Conservation (phyloP, 2,113 vertebrate genomes). For the Setophaga petechia region DNA sequence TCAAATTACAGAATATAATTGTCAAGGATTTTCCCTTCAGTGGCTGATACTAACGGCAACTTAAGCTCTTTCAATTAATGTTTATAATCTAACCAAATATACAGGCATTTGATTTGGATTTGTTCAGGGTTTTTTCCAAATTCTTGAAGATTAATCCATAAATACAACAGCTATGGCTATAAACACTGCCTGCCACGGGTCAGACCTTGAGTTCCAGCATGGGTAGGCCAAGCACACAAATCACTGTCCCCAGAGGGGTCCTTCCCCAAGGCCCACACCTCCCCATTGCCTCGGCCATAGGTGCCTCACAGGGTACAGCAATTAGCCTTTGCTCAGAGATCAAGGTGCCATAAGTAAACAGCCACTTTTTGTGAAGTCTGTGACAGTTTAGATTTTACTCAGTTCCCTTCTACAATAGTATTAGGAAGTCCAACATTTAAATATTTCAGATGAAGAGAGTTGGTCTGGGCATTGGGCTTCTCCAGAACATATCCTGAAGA, state of each 20-base stretch:
- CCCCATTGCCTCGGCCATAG: rapidly evolving
- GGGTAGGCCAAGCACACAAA: too few relatives aligned
- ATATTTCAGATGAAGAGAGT: background rate
- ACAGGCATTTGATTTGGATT: background rate
- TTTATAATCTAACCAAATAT: background rate
- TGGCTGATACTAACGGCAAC: background rate
- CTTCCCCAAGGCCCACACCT: background rate
- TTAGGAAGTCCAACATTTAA: background rate
- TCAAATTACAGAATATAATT: background rate
- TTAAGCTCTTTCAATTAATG: background rate
- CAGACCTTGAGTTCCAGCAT: background rate
- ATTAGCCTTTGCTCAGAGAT: background rate
- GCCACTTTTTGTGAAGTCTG: background rate
- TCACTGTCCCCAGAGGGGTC: too few relatives aligned
- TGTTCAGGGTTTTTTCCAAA: background rate
- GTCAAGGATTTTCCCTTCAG: background rate
- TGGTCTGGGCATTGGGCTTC: background rate
- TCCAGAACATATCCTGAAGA: background rate
- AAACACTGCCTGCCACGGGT: background rate
- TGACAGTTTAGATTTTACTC: background rate
- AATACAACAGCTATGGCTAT: background rate
- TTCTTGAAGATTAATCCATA: background rate
- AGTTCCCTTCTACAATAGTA: background rate
- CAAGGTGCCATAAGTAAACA: rapidly evolving
- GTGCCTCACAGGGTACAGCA: rapidly evolving